A percentile compares a stretch with the other conserved stretches of the same genome.
Conservation (phyloP, 37 sponge, comb jelly and placozoan species). For the Lycopodina hypogea region DNA sequence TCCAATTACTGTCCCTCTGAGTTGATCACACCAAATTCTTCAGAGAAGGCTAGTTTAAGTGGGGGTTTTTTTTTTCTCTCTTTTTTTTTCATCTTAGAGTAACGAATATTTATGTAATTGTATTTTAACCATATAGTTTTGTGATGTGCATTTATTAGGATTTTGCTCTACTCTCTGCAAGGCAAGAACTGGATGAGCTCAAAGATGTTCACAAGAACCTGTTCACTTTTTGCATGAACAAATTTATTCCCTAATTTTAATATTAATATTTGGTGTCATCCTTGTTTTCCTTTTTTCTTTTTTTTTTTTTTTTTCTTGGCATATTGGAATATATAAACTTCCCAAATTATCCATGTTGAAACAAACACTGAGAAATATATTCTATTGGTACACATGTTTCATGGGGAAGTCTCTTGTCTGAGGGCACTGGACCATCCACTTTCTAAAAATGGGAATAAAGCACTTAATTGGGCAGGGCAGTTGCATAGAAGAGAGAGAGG, state of each 20-base stretch:
- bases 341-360: background rate
- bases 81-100: too few species aligned
- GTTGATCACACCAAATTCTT: background rate
- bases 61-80: too few species aligned
- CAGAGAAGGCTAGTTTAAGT: background rate
- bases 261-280: too few species aligned
- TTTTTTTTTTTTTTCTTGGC: background rate
- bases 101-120: too few species aligned
- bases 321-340: background rate
- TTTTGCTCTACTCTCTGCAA: conserved; percentile 8
- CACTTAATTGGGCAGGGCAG: too few species aligned
- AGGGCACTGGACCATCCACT: too few species aligned
- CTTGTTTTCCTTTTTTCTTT: too few species aligned
- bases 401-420: too few species aligned
- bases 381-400: too few species aligned
- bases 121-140: too few species aligned
- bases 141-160: background rate
- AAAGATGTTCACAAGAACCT: conserved; percentile 48
- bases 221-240: conserved; percentile 24
- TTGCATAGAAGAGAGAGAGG: too few species aligned
- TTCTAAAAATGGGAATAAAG: too few species aligned
- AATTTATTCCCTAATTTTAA: background rate
- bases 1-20: background rate
- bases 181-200: conserved; percentile 39
- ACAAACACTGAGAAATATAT: background rate